These are phyloP conservation scores for Pristionchus fissidentatus DNA, from an alignment of 2,888 invertebrate genomes.

Conservation along the genomic window DNA sequence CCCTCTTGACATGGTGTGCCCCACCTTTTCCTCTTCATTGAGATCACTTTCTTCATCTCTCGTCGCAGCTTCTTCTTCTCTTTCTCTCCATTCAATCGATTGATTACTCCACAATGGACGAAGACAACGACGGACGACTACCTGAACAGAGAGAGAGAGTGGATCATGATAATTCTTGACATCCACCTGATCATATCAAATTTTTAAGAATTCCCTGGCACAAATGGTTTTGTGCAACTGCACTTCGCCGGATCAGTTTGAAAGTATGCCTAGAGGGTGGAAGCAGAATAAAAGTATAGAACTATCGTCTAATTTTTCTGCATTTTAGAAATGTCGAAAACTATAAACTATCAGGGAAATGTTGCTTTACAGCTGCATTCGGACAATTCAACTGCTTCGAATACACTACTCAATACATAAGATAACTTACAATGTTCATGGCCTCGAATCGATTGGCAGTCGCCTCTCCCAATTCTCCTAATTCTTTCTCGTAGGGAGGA, in stretches of 20 bases:
- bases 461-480: background rate
- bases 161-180: no score
- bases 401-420: background rate
- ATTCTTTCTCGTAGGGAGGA: constrained; percentile 25
- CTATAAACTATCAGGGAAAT: no score
- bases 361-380: no score
- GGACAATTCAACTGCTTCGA: no score
- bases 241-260: no score
- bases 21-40: background rate
- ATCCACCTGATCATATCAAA: no score
- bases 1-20: no score
- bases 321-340: no score
- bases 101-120: constrained; percentile 1
- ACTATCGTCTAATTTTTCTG: no score
- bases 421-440: background rate
- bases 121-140: background rate
- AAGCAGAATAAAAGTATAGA: no score
- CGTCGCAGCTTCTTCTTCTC: constrained; percentile 10
- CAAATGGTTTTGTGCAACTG: no score
- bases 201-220: no score
- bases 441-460: constrained; percentile 29
- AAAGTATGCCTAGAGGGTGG: background rate
- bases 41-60: constrained; percentile 24
- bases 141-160: background rate
- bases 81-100: background rate